Percentiles rank a stretch among this genome's conserved stretches.
These are phyloP conservation scores for Synaphobranchus kaupii DNA, from an alignment of 2,797 vertebrate genomes.

Conservation along the genomic window DNA sequence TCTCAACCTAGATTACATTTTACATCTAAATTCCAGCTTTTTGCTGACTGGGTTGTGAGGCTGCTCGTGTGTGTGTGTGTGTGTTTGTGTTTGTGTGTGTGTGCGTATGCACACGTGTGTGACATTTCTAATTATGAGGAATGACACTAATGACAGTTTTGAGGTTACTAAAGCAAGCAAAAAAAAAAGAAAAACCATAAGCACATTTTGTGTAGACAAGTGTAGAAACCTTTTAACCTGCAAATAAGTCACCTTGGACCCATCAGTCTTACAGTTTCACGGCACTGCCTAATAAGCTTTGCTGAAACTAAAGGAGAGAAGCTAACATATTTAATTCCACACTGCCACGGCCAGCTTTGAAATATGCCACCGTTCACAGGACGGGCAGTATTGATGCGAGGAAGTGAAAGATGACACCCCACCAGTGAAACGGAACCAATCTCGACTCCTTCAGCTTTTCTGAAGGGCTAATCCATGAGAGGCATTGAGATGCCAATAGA, in stretches of 20 bases:
- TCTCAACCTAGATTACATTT: no score
- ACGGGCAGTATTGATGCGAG: not conserved
- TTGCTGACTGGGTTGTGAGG: no score
- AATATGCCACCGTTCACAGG: not conserved
- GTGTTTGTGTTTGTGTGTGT: not conserved
- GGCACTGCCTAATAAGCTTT: not conserved
- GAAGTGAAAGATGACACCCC: not conserved
- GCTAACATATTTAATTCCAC: not conserved
- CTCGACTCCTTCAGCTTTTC: not conserved
- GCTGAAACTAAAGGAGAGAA: not conserved
- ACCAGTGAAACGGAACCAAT: not conserved
- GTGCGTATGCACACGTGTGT: not conserved
- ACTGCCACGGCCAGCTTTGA: not conserved
- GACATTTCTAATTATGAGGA: not conserved
- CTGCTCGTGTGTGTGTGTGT: no score
- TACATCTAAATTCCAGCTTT: no score
- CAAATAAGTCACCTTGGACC: not conserved
- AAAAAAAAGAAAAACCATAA: not conserved
- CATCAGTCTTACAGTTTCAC: not conserved
- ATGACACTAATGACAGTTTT: not conserved
- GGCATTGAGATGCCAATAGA: not conserved
- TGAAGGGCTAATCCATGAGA: not conserved
- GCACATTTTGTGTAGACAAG: not conserved
- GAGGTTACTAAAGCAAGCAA: not conserved
- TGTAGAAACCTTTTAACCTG: not conserved